A percentile compares a stretch with the other conserved stretches of the same genome.
Conservation (phyloP, 1,140 invertebrate genomes). For the Aphaenogaster rudis region DNA sequence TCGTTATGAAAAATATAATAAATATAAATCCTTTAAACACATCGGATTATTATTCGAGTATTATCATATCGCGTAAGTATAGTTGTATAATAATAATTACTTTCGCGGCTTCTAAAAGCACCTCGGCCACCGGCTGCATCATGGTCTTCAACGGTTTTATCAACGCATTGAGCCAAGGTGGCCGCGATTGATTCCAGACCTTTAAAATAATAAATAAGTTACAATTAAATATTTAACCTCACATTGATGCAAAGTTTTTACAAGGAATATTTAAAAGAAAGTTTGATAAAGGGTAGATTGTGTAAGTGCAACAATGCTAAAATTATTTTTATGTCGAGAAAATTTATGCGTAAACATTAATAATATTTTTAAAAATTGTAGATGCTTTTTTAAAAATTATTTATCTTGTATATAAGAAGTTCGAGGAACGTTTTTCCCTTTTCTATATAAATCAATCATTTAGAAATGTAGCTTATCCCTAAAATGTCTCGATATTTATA, state of each 20-base stretch:
- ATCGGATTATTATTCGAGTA: not conserved
- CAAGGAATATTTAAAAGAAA: not conserved
- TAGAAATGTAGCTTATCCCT: not conserved
- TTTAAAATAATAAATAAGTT: constrained; percentile 69
- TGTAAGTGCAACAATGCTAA: not conserved
- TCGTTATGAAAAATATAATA: not conserved
- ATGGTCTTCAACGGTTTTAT: constrained; percentile 88
- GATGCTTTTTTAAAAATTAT: not conserved
- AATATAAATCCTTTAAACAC: not conserved
- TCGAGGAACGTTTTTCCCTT: not conserved
- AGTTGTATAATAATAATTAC: constrained; percentile 66
- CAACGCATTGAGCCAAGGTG: constrained; percentile 91
- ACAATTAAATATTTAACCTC: not conserved
- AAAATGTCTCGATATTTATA: not conserved
- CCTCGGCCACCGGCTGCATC: constrained; percentile 89
- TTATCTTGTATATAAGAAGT: not conserved
- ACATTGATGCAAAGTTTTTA: not conserved
- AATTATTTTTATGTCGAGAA: not conserved
- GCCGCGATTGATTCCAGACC: constrained; percentile 93
- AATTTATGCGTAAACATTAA: not conserved
- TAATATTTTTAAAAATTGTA: not conserved
- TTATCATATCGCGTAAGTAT: not conserved
- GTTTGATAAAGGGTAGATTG: not conserved
- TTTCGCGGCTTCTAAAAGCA: constrained; percentile 89
- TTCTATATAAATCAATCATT: not conserved